Evolutionary conservation across 2,113 vertebrate genomes (phyloP).

Genomic region (Pardalotus punctatus): DNA sequence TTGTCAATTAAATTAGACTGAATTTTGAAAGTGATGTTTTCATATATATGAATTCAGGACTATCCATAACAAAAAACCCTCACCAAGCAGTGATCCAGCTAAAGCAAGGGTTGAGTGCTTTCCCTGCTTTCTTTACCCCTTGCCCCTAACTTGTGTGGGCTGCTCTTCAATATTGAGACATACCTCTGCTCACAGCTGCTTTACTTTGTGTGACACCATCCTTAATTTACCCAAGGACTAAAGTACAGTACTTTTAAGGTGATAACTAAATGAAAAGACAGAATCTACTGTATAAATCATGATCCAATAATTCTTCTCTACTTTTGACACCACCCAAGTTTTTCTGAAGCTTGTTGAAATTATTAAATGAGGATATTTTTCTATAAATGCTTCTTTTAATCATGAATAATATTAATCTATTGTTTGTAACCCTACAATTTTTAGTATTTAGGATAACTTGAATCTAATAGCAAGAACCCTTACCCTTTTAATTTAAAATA

Average conservation of each 20-base stretch:
- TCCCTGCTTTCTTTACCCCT: background rate
- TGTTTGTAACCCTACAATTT: background rate
- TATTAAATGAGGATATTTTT: background rate
- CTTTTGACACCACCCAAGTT: background rate
- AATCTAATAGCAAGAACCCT: background rate
- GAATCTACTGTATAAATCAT: background rate
- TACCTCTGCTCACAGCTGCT: background rate
- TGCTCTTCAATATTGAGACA: background rate
- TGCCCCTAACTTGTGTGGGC: background rate
- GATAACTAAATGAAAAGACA: background rate
- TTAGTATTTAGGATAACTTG: background rate
- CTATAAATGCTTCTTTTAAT: background rate
- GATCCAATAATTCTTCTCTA: background rate
- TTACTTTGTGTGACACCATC: background rate
- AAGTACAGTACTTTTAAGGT: background rate
- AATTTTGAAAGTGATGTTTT: background rate
- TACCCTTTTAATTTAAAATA: background rate
- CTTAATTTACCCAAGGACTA: background rate
- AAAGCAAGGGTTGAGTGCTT: accelerated
- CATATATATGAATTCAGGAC: background rate
- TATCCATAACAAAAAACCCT: background rate
- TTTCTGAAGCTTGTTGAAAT: background rate
- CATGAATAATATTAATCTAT: background rate
- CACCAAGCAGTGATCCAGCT: background rate
- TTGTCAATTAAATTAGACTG: background rate